These are phyloP conservation scores for Lasiurus cinereus DNA, from an alignment of 2,113 vertebrate genomes.

Conservation along the genomic window DNA sequence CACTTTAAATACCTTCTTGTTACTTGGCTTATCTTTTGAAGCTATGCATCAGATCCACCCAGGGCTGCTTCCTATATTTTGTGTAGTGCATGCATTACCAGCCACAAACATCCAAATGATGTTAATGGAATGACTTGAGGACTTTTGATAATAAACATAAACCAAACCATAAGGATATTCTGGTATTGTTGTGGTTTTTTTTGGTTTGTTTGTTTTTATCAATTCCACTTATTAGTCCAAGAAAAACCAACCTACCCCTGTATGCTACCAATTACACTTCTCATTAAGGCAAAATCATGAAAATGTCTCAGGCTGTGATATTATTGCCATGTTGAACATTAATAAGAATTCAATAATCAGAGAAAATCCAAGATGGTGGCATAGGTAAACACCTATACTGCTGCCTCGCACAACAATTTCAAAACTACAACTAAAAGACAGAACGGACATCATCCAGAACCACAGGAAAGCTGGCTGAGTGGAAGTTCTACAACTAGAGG, in stretches of 20 bases:
- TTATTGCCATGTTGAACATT: constrained; percentile 21
- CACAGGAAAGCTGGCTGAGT: too few species aligned
- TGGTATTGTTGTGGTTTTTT: not conserved
- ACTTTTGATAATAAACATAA: constrained; percentile 51
- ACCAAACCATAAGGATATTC: not conserved
- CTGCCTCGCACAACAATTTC: too few species aligned
- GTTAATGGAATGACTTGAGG: not conserved
- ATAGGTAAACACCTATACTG: too few species aligned
- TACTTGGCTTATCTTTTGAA: not conserved
- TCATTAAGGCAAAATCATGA: constrained; percentile 41
- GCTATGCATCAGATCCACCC: not conserved
- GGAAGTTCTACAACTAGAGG: too few species aligned
- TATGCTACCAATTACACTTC: constrained; percentile 6
- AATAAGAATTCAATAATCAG: constrained; percentile 16
- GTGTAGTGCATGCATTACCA: not conserved
- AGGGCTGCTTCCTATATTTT: not conserved
- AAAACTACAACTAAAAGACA: too few species aligned
- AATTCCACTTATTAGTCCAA: constrained; percentile 2
- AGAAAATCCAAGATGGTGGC: too few species aligned
- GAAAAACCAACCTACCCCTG: not conserved
- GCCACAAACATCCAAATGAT: not conserved
- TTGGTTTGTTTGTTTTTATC: constrained; percentile 47
- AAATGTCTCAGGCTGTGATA: not conserved
- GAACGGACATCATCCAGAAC: too few species aligned
- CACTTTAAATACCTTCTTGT: not conserved